Conservation (phyloP, 2,113 vertebrate genomes). For the Pterocles burchelli region DNA sequence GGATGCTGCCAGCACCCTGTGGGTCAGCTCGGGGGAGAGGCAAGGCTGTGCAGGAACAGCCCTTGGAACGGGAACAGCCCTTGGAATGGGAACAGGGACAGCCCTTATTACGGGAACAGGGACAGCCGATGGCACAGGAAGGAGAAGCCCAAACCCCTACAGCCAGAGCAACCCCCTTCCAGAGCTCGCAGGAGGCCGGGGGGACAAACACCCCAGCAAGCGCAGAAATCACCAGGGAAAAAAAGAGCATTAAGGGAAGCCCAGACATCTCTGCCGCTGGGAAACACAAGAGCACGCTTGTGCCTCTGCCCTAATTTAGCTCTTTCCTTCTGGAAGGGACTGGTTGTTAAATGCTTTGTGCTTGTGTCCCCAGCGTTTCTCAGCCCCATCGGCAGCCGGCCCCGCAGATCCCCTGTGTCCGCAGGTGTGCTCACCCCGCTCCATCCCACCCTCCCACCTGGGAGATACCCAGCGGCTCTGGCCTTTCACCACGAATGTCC, state of each 20-base stretch:
- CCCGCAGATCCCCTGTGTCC: neutral
- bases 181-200: accelerated
- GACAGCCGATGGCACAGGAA: neutral
- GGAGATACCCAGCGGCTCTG: neutral
- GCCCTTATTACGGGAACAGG: neutral
- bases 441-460: neutral
- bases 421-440: neutral
- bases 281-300: neutral
- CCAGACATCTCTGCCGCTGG: neutral
- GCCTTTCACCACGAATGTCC: neutral
- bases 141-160: neutral
- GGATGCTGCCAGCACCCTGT: neutral
- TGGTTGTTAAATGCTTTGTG: conserved; percentile 17
- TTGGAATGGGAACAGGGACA: neutral
- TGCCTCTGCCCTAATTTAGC: conserved; percentile 2
- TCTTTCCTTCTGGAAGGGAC: conserved; percentile 9
- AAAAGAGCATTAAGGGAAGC: neutral
- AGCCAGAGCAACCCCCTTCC: neutral
- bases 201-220: neutral
- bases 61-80: neutral
- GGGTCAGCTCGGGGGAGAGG: neutral
- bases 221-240: neutral
- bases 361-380: neutral
- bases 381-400: neutral
- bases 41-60: neutral